Percentiles rank a stretch among this genome's conserved stretches.
These are phyloP conservation scores for Crypturellus undulatus DNA, from an alignment of 2,113 vertebrate genomes.

Conservation along the genomic window DNA sequence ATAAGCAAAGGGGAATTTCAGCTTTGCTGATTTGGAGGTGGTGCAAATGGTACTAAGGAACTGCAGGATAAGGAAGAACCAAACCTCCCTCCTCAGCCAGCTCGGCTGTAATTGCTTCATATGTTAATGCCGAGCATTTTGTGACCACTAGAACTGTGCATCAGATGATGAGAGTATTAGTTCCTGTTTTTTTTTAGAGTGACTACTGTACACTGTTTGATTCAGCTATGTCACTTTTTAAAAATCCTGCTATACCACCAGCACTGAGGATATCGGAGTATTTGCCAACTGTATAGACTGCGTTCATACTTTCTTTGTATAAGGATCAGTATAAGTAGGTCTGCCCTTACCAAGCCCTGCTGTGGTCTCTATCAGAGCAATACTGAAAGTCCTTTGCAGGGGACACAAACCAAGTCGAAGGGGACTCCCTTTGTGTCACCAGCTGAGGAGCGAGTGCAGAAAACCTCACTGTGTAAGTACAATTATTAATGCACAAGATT, in stretches of 20 bases:
- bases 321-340: neutral
- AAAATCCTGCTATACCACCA: neutral
- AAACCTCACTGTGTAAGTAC: neutral
- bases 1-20: neutral
- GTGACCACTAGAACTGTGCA: neutral
- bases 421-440: neutral
- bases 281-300: neutral
- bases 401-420: neutral
- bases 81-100: neutral
- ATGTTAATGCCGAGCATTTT: rapidly evolving
- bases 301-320: neutral
- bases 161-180: neutral
- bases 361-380: neutral
- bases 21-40: neutral
- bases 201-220: rapidly evolving
- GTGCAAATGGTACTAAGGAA: neutral
- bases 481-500: neutral
- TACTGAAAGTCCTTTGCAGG: neutral
- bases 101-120: neutral
- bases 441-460: neutral
- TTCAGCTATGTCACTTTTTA: neutral
- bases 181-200: neutral
- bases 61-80: neutral
- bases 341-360: neutral
- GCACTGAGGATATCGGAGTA: rapidly evolving